Base-by-base conservation (phyloP, 92 coral and sea anemone species). In the Heteractis magnifica region DNA sequence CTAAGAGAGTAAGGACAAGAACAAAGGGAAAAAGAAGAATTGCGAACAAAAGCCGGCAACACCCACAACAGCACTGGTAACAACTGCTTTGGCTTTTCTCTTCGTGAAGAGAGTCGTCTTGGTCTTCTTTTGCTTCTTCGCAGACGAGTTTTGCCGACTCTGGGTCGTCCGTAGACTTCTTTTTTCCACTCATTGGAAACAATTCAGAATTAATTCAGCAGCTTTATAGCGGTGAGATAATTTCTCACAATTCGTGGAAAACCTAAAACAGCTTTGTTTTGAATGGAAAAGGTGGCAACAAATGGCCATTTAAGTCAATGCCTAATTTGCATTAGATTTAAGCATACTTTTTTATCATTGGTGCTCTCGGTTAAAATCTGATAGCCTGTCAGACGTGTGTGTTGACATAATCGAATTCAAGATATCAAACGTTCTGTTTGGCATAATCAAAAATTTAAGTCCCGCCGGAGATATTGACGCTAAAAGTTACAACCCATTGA, bases 81-180 rank as follows among this genome's bases (percentile, higher is more conserved):
- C 79, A 75, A 19, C 23, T 19, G 21, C 48, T 75, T 6, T 44
- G 56, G 20, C 59, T 51, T n/a, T 75, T 75, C 44, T 52, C 56
- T 48, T 75, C 79, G 5, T 51, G 19, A 50, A 75, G 16, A 48
- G 49, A 50, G 23, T 75, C 79, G 6, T 11, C 19, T 10, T 15
- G 11, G 4, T 51, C 79, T 2, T 48, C 56, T 75, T 51, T 75
- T 50, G 26, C 14, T 50, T 51, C 77, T 11, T 73, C 52, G 51
- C 44, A 34, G 44, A 75, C 79, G 4, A 75, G 79, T 75, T 75
- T 75, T 52, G 79, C 79, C 13, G 79, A 50, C 56, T 75, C 79
- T 50, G 79, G 56, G 21, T 75, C 79, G 21, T 75, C 79, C 15
- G 15, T 52, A 15, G 26, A 10, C 59, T 49, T 75, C 79, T 51